Base-by-base conservation (phyloP, 2,888 invertebrate genomes). In the Hypselothyrea guttata region DNA sequence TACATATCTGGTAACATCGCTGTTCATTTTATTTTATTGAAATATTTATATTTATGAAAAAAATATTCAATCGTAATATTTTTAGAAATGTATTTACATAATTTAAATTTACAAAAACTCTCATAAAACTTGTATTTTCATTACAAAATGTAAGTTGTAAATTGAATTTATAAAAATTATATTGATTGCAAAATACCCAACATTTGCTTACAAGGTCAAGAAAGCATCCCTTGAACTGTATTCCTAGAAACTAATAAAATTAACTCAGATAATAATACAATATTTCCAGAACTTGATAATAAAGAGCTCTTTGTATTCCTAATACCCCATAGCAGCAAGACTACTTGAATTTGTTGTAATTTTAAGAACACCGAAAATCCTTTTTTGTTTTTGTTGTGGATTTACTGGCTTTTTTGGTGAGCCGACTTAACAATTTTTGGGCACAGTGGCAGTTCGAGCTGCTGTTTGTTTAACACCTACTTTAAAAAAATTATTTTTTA, bases 401-500 rank as follows among this genome's bases (percentile, higher is more conserved):
- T 31, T 38, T 18, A n/a, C 15, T 15, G 37, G 2, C 1, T 49
- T 40, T 47, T 51, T 49, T 56, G n/a, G 18, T 34, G 45, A 16
- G 49, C 45, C 16, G 51, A 8, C 40, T 53, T 40, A 9, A 37
- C 35, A 45, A 85, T 68, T 75, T 66, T 35, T 42, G n/a, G n/a
- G 81, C 78, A 79, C 78, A 83, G 84, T 62, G 53, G 31, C 61
- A 37, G 31, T 22, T 57, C 57, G 8, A 48, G 84, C 86, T 84
- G 82, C 84, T 16, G 79, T 81, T 84, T 81, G 79, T 77, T 77
- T 86, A 77, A 77, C 78, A 86, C 78, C 84, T 85, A 45, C 48
- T 12, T 22, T 46, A 58, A 67, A 67, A 61, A 58, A 4, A 56
- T 33, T 11, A 42, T 58, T 78, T 74, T 84, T 78, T 74, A 79